Conservation (phyloP, 2,888 invertebrate genomes). For the Pterobdella sp. region DNA sequence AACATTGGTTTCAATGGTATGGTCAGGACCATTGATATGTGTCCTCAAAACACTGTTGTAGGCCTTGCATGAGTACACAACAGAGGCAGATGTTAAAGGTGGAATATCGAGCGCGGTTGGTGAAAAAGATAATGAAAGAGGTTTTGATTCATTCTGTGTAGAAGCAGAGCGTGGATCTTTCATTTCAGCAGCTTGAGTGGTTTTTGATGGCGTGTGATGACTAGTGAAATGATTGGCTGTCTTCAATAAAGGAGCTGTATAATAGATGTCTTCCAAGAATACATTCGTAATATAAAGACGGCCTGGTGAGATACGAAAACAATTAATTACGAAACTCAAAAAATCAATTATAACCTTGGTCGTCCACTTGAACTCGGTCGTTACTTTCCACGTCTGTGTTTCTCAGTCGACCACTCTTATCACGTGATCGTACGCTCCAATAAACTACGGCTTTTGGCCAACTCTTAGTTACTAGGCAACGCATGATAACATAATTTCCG, state of each 20-base stretch:
- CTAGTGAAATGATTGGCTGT: not conserved
- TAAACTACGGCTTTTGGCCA: conserved; percentile 18
- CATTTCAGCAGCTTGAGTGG: not conserved
- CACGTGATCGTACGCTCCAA: conserved; percentile 24
- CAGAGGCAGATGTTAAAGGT: not conserved
- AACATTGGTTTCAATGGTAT: not conserved
- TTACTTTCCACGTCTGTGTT: not conserved
- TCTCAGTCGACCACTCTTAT: not conserved
- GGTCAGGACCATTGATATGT: conserved; percentile 2
- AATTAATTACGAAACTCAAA: not conserved
- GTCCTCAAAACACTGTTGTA: conserved; percentile 16
- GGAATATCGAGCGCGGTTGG: conserved; percentile 3
- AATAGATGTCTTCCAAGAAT: not conserved
- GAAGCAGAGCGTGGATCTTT: not conserved
- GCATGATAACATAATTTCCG: conserved; percentile 29
- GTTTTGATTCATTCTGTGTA: not conserved
- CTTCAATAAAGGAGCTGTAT: not conserved
- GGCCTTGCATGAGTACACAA: conserved; percentile 20
- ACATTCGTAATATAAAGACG: conserved; percentile 14
- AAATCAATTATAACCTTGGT: not conserved
- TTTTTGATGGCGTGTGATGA: not conserved
- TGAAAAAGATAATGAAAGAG: not conserved
- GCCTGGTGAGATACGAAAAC: not conserved
- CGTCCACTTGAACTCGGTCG: not conserved
- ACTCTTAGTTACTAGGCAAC: conserved; percentile 25